Conservation (phyloP, 64 coral and sea anemone genomes). For the Stylophora pistillata region DNA sequence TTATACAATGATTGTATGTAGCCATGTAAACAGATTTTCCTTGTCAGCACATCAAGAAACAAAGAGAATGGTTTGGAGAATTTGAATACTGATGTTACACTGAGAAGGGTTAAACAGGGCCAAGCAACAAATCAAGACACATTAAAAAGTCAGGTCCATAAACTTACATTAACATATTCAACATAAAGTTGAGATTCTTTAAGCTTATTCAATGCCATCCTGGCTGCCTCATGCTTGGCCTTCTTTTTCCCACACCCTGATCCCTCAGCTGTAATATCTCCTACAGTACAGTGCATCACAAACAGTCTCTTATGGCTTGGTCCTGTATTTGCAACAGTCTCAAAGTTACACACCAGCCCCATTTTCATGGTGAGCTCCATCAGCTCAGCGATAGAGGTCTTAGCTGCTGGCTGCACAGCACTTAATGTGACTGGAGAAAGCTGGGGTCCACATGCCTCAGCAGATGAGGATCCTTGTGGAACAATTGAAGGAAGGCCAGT, state of each 20-base stretch:
- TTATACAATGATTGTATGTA: no score
- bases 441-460: slow-evolving; percentile 62
- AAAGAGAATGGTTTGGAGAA: no score
- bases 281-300: slow-evolving; percentile 62
- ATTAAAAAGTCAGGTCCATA: neutral
- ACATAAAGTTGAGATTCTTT: slow-evolving; percentile 75
- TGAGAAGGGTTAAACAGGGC: no score
- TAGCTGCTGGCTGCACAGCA: slow-evolving; percentile 11
- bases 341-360: slow-evolving; percentile 68
- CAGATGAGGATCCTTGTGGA: slow-evolving; percentile 17
- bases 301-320: slow-evolving; percentile 66
- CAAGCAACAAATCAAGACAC: no score
- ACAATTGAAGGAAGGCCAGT: slow-evolving; percentile 14
- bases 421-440: slow-evolving; percentile 24
- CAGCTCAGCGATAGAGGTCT: slow-evolving; percentile 76
- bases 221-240: slow-evolving; percentile 79
- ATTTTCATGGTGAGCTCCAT: slow-evolving; percentile 77
- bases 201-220: slow-evolving; percentile 67
- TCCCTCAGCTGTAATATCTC: slow-evolving; percentile 55
- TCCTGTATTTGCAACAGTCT: slow-evolving; percentile 56
- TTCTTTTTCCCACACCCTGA: slow-evolving; percentile 68
- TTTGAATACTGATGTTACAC: no score
- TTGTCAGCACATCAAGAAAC: no score
- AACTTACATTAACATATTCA: slow-evolving; percentile 80
- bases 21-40: no score